Evolutionary conservation across 2,113 vertebrate genomes (phyloP).

Genomic region (Rhinoderma darwinii): DNA sequence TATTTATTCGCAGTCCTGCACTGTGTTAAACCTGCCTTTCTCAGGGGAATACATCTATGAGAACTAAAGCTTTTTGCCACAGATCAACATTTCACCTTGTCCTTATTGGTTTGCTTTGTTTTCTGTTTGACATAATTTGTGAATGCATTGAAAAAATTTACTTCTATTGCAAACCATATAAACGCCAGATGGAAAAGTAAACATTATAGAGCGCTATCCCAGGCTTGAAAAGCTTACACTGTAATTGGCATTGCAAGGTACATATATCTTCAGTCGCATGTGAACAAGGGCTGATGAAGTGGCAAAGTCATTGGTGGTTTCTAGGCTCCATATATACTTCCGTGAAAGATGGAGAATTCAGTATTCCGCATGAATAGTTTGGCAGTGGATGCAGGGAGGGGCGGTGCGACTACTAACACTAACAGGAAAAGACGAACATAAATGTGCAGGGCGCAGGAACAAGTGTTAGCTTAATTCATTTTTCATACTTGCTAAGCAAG

Average conservation of each 20-base stretch:
- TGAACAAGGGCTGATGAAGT: slow-evolving; percentile 17
- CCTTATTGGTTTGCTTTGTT: background rate
- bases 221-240: background rate
- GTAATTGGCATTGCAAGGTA: slow-evolving; percentile 7
- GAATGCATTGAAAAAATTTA: background rate
- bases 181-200: slow-evolving; percentile 31
- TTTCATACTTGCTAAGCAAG: slow-evolving; percentile 38
- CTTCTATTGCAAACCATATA: slow-evolving; percentile 12
- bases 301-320: slow-evolving; percentile 18
- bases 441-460: slow-evolving; percentile 34
- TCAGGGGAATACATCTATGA: background rate
- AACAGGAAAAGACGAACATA: slow-evolving; percentile 52
- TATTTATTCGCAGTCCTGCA: too few relatives aligned
- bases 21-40: too few relatives aligned
- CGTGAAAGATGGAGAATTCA: slow-evolving; percentile 10
- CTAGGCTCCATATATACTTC: slow-evolving; percentile 12
- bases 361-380: background rate
- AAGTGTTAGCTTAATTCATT: slow-evolving; percentile 32
- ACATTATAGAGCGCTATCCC: slow-evolving; percentile 23
- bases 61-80: background rate
- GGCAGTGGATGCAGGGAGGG: slow-evolving; percentile 7
- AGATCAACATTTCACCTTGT: slow-evolving; percentile 6
- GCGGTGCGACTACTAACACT: slow-evolving; percentile 30
- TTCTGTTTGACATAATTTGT: slow-evolving; percentile 24
- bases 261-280: background rate